Evolutionary conservation across 2,888 invertebrate species (phyloP), one percentile per base, ranked within the genome.

Genomic region (Achlya flavicornis): DNA sequence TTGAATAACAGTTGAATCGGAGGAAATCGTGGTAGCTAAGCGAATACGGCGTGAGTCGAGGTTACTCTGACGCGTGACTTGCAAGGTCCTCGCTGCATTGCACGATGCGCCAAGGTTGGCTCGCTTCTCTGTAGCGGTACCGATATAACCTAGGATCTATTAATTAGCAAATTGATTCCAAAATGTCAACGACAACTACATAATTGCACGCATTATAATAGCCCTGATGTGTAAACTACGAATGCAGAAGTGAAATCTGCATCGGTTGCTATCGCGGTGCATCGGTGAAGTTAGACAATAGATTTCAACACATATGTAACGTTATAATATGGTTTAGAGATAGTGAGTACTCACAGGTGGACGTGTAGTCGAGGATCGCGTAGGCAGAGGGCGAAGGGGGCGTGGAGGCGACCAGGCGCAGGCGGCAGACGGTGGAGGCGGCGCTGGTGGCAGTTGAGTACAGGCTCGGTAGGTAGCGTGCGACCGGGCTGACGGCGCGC

Each of bases 1-100:
- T 71, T 64, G 67, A 71, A 73, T 74, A 76, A 73, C 77, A 73
- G 79, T 77, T 76, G 72, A 81, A 82, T 80, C 76, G 83, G 79
- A 70, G 72, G 80, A 81, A 80, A 84, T 76, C 85, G 78, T 81
- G 77, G 88, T 90, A 89, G 78, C 79, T 86, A 85, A 73, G 80
- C 85, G 88, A 90, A 89, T 88, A 91, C 90, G 86, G 88, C 90
- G 90, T 88, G 90, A 90, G 90, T 85, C 92, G 93, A 93, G 93
- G 93, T 93, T 93, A 92, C 88, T 88, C 90, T 92, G 93, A 93
- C 93, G 93, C 93, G 93, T 93, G 92, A 93, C 93, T 93, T 93
- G 93, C 93, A 93, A 93, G 93, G 93, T 93, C 92, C 87, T 89
- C 89, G 91, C 88, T 93, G 93, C 93, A 93, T 90, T 93, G 92